phyloP scores from a whole-genome alignment of 2,888 invertebrate species.

The Temnothorax rugatulus region DNA sequence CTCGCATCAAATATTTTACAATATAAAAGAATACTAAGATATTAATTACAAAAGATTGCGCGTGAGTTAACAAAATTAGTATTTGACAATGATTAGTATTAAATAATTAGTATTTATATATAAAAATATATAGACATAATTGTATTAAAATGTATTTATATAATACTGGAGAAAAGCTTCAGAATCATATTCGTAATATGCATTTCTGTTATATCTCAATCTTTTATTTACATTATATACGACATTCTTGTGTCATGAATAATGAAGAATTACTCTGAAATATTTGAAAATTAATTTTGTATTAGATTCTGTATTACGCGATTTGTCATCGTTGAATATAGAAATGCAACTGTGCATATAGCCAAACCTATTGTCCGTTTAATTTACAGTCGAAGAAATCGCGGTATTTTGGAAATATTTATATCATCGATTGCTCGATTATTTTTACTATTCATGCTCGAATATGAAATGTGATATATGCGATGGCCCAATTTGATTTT shows the following conservation, averaged over 20 bases:
- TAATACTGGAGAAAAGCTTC: not conserved
- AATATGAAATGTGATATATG: conserved; percentile 43
- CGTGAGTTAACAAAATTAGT: not conserved
- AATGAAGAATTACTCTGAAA: conserved; percentile 12
- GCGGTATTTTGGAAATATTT: conserved; percentile 68
- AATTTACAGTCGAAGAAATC: conserved; percentile 36
- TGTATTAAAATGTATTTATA: not conserved
- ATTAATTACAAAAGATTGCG: not conserved
- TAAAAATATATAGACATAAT: not conserved
- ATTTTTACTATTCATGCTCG: conserved; percentile 26
- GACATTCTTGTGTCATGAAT: not conserved
- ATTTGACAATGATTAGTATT: not conserved
- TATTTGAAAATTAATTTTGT: conserved; percentile 27
- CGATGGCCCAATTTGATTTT: conserved; percentile 32
- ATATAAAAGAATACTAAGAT: not conserved
- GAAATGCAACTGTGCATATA: conserved; percentile 2
- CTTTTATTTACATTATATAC: not conserved
- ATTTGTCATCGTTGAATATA: not conserved
- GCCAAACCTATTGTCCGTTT: conserved; percentile 28
- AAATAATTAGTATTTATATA: not conserved
- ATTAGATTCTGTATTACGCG: not conserved
- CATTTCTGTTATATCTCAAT: not conserved
- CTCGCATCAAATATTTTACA: not conserved
- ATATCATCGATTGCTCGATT: conserved; percentile 51
- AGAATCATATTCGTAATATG: not conserved